Evolutionary conservation across 2,888 invertebrate species (phyloP).

Genomic region (Metacarcinus magister): DNA sequence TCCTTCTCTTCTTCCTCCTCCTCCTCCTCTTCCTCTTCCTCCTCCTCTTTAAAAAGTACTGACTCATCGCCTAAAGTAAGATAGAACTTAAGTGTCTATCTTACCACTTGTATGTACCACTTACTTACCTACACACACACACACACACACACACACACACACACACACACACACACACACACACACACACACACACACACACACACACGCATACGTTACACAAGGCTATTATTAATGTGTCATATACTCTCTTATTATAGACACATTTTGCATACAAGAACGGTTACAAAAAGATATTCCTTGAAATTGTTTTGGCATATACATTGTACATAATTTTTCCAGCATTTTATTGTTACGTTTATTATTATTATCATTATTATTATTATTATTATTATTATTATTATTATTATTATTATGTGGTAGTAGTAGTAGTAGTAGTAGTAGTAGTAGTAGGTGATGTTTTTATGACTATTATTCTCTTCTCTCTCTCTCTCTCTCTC

Average conservation of each 20-base stretch:
- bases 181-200: slow-evolving; percentile 57
- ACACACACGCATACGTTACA: not conserved
- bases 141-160: slow-evolving; percentile 53
- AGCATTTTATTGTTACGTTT: not conserved
- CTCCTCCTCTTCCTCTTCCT: not conserved
- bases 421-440: slow-evolving; percentile 8
- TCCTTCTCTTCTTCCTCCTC: not conserved
- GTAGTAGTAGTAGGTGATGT: not conserved
- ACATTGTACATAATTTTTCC: not conserved
- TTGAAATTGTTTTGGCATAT: not conserved
- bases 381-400: not conserved
- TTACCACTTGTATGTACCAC: not conserved
- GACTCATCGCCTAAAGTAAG: not conserved
- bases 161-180: slow-evolving; percentile 60
- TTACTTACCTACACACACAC: slow-evolving; percentile 21
- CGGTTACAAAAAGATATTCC: not conserved
- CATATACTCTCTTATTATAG: slow-evolving; percentile 16
- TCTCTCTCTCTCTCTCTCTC: slow-evolving; percentile 6
- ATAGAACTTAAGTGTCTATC: not conserved
- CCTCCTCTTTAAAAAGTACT: not conserved
- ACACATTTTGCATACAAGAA: slow-evolving; percentile 52
- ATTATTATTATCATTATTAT: not conserved
- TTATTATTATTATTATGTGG: not conserved
- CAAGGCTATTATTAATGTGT: slow-evolving; percentile 30
- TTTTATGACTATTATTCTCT: too few species aligned